Base-by-base conservation (phyloP, 2,888 invertebrate species). In the Spisula subtruncata region DNA sequence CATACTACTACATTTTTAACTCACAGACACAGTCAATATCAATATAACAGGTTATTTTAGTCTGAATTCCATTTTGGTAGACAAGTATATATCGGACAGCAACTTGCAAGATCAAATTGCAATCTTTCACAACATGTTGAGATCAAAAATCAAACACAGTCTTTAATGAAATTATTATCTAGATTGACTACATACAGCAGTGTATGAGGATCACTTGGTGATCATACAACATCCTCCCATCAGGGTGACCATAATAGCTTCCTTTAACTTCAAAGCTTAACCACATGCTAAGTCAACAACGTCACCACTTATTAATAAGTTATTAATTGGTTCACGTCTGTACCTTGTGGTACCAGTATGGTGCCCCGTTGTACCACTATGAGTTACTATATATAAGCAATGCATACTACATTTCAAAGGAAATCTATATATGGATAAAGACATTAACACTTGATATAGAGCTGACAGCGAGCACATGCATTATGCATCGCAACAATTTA, bases 381-480 rank as follows among this genome's bases (percentile, higher is more conserved):
- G n/a, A 6, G 25, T n/a, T n/a, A n/a, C 25, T 25, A 25, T 66
- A 10, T 66, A 41, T 41, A 41, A 41, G 60, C 25, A 51, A 10
- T 8, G 25, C 25, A 66, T 66, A 6, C 25, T 66, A 25, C 60
- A 66, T 66, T 25, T 66, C 60, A 66, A 25, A 66, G 60, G 16
- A 66, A 25, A 66, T 66, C 60, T 66, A 66, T 66, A 66, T 25
- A 66, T 66, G 60, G 25, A 66, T 66, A 66, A 66, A 66, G 25
- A n/a, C n/a, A 10, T 66, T 25, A 66, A 66, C 60, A 66, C 25
- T 66, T 66, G 60, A 66, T 66, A 66, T 25, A 66, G 60, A 66
- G 60, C 25, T 66, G 60, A 66, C 60, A 66, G 25, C 4, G 8
- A 66, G 0, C 60, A 66, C 60, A 66, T 66, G 60, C 60, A 66